These are phyloP conservation scores for Dromius quadrimaculatus DNA, from an alignment of 2,888 invertebrate genomes.

Conservation along the genomic window DNA sequence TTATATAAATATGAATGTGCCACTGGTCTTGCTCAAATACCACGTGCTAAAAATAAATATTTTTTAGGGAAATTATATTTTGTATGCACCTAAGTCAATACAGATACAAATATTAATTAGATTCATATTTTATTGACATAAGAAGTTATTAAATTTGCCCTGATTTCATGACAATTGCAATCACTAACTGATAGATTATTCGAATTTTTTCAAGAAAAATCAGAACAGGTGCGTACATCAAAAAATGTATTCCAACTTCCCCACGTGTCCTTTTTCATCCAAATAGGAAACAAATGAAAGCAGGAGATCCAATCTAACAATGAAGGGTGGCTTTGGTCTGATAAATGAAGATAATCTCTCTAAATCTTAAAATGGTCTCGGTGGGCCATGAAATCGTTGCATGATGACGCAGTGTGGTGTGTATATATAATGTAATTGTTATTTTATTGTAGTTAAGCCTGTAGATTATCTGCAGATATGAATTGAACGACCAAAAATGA, in stretches of 20 bases:
- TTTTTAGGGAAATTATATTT: slow-evolving; percentile 33
- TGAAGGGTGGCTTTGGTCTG: slow-evolving; percentile 18
- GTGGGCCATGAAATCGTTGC: slow-evolving; percentile 46
- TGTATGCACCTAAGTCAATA: slow-evolving; percentile 34
- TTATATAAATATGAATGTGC: slow-evolving; percentile 48
- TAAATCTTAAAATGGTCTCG: slow-evolving; percentile 50
- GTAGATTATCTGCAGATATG: too few species aligned
- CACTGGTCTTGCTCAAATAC: slow-evolving; percentile 44
- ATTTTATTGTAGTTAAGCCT: slow-evolving; percentile 36
- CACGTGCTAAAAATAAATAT: slow-evolving; percentile 48
- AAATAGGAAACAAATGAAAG: neutral
- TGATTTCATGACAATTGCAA: slow-evolving; percentile 25
- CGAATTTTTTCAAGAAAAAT: neutral
- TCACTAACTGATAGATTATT: slow-evolving; percentile 5
- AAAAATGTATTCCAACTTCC: slow-evolving; percentile 2
- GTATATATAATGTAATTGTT: slow-evolving; percentile 34
- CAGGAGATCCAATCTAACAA: neutral
- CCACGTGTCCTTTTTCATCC: too few species aligned
- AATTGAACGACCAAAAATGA: too few species aligned
- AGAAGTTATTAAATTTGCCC: slow-evolving; percentile 19
- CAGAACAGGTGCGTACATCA: slow-evolving; percentile 15
- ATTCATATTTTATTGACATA: slow-evolving; percentile 33
- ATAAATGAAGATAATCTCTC: slow-evolving; percentile 47
- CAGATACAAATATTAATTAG: slow-evolving; percentile 42
- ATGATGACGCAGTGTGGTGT: slow-evolving; percentile 23